Evolutionary conservation across 2,888 invertebrate species (phyloP).

Genomic region (Cheilosia impressa): DNA sequence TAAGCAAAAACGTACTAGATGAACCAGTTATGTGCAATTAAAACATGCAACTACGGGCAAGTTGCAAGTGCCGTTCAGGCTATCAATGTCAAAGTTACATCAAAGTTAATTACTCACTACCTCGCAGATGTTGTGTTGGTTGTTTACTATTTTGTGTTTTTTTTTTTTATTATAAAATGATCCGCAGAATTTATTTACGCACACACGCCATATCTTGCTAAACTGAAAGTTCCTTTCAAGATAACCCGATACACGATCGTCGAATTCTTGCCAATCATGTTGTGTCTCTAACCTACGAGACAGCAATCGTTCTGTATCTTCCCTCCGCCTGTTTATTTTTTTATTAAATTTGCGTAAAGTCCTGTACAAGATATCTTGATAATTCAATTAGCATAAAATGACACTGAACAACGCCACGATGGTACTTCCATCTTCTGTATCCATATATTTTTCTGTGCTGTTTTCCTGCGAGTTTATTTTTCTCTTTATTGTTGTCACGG

Average conservation of each 20-base stretch:
- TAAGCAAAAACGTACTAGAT: not conserved
- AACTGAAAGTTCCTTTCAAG: constrained; percentile 59
- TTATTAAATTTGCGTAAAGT: constrained; percentile 53
- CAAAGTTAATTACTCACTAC: not conserved
- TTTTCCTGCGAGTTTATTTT: constrained; percentile 11
- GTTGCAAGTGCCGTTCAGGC: constrained; percentile 1
- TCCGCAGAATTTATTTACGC: constrained; percentile 31
- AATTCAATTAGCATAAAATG: constrained; percentile 81
- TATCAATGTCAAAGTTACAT: constrained; percentile 5
- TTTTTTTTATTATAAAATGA: constrained; percentile 4
- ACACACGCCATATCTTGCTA: constrained; percentile 21
- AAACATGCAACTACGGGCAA: too few relatives aligned
- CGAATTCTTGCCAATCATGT: constrained; percentile 51
- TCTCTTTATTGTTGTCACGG: constrained; percentile 19
- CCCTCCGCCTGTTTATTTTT: not conserved
- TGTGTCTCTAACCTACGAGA: not conserved
- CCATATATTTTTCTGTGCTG: constrained; percentile 26
- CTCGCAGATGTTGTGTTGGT: not conserved
- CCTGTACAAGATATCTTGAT: constrained; percentile 76
- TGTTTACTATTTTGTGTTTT: not conserved
- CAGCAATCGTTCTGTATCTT: constrained; percentile 14
- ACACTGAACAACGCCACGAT: constrained; percentile 73
- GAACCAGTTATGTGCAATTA: not conserved
- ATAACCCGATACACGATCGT: constrained; percentile 51
- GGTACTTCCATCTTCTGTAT: constrained; percentile 63